Base-by-base conservation (phyloP, 2,797 vertebrate genomes). In the Myotis daubentonii region DNA sequence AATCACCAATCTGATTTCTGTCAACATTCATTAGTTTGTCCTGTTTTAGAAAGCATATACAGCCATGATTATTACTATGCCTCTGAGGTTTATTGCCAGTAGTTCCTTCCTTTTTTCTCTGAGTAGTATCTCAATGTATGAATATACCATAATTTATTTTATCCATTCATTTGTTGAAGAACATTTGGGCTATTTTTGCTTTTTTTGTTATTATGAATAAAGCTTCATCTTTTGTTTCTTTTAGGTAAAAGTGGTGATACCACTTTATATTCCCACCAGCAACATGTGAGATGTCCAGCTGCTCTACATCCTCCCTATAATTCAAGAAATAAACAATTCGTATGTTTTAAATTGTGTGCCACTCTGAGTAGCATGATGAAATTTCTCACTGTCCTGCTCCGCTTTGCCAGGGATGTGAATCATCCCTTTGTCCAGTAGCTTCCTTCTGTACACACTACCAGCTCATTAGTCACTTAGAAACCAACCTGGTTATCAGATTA, bases 11-110 rank as follows among this genome's bases (percentile, higher is more conserved):
- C 33, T 51, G n/a, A 72, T 55, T 65, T 89, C 47, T 79, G 8
- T 62, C 74, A 76, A 51, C 44, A 44, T 30, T 95, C 85, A 89
- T 95, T 87, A 62, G 25, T 49, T 44, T 75, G 83, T 8, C 28
- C 76, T 87, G 8, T 47, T 87, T 38, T 62, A 49, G 41, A 89
- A 89, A 92, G 5, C 44, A 2, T 36, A 8, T 28, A 9, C 38
- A 51, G 19, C 12, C 68, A 36, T 22, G 20, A 12, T 53, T 57
- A 20, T 91, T 85, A 62, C 4, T 25, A 19, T 93, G 28, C 20
- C 38, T n/a, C 38, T 82, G n/a, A 87, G 17, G 84, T 47, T 47
- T 33, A 22, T 41, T 25, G 76, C 57, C 66, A 68, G 17, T 75
- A 44, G 8, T 28, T 25, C 65, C 33, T 86, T 71, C 25, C 20